Evolutionary conservation across 2,113 vertebrate species (phyloP).

Genomic region (Emydura subglobosa): DNA sequence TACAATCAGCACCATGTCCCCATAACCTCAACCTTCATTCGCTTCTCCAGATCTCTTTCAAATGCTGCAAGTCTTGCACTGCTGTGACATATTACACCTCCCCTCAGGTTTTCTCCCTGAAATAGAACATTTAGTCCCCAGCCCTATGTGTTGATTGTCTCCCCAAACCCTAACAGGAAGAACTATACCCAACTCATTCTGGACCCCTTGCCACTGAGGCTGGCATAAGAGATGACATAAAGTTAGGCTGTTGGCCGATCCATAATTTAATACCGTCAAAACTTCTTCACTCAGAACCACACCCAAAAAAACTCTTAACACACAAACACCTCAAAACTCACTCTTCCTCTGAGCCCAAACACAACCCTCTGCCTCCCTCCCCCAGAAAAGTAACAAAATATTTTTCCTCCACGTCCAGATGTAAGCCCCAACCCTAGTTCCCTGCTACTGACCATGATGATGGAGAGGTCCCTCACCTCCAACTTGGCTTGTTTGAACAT

Average conservation of each 20-base stretch:
- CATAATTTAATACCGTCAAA: constrained; percentile 14
- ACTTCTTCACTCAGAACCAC: constrained; percentile 24
- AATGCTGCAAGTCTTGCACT: no score
- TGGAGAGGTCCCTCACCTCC: background rate
- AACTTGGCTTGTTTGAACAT: background rate
- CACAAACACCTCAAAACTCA: no score
- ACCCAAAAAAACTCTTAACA: constrained; percentile 39
- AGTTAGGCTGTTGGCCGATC: background rate
- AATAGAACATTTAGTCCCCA: background rate
- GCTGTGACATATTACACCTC: background rate
- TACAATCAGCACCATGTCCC: background rate
- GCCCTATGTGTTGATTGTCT: background rate
- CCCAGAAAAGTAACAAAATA: background rate
- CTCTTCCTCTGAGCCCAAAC: background rate
- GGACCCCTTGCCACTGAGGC: constrained; percentile 6
- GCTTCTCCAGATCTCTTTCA: no score
- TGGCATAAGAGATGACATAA: constrained; percentile 14
- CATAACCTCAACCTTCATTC: background rate
- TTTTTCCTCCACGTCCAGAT: background rate
- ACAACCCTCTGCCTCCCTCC: background rate
- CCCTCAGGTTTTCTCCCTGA: background rate
- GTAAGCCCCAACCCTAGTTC: background rate
- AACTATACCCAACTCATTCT: background rate
- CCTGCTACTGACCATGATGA: background rate
- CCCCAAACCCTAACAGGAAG: background rate